Conservation (phyloP, 2,113 vertebrate species). For the Cinclus mexicanus region DNA sequence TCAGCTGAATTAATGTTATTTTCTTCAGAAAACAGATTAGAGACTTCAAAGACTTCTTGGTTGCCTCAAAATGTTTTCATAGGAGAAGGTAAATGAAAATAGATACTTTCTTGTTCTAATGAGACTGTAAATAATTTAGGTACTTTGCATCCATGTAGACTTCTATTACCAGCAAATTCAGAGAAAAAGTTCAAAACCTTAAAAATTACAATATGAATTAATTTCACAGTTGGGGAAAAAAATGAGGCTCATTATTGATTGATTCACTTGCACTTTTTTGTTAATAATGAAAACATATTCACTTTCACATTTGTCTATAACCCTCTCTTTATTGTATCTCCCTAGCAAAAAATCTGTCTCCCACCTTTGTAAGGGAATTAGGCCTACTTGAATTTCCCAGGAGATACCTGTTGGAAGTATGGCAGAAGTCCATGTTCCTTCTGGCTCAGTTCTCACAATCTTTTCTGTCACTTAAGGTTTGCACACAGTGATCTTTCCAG, state of each 20-base stretch:
- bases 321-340: not conserved
- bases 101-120: not conserved
- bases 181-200: not conserved
- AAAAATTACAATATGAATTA: not conserved
- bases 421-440: not conserved
- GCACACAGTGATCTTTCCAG: not conserved
- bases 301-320: not conserved
- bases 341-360: not conserved
- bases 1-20: not conserved
- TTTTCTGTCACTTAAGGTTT: not conserved
- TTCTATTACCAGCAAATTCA: not conserved
- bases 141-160: not conserved
- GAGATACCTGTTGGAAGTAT: not conserved
- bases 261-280: not conserved
- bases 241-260: not conserved
- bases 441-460: not conserved
- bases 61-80: not conserved
- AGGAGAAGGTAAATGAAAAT: slow-evolving; percentile 10
- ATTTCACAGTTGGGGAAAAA: not conserved
- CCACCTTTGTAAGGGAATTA: not conserved
- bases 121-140: not conserved
- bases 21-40: slow-evolving; percentile 20
- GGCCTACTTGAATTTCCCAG: not conserved
- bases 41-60: not conserved
- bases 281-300: not conserved